phyloP scores from a whole-genome alignment of 2,888 invertebrate genomes.

The Hololepta plana region DNA sequence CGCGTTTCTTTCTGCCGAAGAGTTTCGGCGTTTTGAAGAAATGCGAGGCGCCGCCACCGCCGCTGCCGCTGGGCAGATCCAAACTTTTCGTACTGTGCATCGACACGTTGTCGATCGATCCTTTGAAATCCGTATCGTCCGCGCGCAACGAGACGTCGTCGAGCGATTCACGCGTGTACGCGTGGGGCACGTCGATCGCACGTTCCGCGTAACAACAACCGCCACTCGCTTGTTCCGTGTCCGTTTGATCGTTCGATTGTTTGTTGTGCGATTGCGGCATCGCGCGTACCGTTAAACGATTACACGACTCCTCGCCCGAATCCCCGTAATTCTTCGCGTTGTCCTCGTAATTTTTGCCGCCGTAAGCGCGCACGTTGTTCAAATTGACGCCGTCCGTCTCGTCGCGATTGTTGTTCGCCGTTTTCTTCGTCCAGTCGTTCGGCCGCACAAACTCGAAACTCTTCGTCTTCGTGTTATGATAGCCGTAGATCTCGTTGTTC shows the following conservation, averaged over 20 bases:
- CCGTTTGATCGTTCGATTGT: too few relatives aligned
- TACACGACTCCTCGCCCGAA: constrained; percentile 10
- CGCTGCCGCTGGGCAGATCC: constrained; percentile 23
- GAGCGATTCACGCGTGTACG: constrained; percentile 1
- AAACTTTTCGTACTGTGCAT: constrained; percentile 39
- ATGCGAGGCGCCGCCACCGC: constrained; percentile 3
- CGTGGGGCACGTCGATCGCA: constrained; percentile 22
- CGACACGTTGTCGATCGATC: constrained; percentile 35
- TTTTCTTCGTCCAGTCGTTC: constrained; percentile 10
- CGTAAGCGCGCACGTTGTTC: constrained; percentile 23
- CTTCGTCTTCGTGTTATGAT: neutral
- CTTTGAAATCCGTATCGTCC: constrained; percentile 15
- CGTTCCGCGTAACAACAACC: constrained; percentile 20
- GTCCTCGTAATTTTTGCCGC: constrained; percentile 15
- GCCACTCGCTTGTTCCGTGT: too few relatives aligned
- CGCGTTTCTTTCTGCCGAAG: constrained; percentile 5
- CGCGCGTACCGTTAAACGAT: constrained; percentile 42
- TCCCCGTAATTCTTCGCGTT: constrained; percentile 14
- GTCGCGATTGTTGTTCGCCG: constrained; percentile 9
- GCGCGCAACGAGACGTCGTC: constrained; percentile 14
- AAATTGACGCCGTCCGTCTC: constrained; percentile 18
- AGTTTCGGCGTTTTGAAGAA: constrained; percentile 21
- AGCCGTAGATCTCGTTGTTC: neutral
- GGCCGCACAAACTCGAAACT: neutral
- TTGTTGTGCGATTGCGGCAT: constrained; percentile 38